phyloP scores from a whole-genome alignment of 2,888 invertebrate genomes.

The Elmis aenea region DNA sequence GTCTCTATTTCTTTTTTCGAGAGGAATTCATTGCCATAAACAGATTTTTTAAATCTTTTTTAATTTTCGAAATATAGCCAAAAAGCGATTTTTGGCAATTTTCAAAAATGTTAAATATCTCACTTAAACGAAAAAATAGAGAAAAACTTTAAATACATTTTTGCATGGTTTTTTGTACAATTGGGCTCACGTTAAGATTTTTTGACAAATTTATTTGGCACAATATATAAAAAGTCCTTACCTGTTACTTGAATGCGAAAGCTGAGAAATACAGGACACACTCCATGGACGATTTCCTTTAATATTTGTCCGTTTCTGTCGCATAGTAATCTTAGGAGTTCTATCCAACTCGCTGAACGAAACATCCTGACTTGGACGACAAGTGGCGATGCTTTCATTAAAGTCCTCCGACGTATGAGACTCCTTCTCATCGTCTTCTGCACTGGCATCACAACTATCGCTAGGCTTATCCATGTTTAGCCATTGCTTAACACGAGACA shows the following conservation, averaged over 20 bases:
- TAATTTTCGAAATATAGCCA: too few relatives aligned
- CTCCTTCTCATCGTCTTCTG: conserved; percentile 77
- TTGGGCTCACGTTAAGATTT: too few relatives aligned
- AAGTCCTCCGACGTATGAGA: conserved; percentile 74
- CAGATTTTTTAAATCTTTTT: too few relatives aligned
- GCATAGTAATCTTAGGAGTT: conserved; percentile 55
- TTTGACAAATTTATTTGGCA: too few relatives aligned
- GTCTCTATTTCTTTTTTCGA: too few relatives aligned
- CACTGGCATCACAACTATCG: conserved; percentile 83
- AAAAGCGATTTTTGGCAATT: too few relatives aligned
- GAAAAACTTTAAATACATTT: too few relatives aligned
- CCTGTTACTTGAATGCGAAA: conserved; percentile 47
- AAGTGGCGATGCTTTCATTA: conserved; percentile 68
- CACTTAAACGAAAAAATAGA: too few relatives aligned
- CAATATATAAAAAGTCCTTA: too few relatives aligned
- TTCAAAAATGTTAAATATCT: too few relatives aligned
- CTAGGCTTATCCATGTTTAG: conserved; percentile 59
- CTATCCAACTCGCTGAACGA: conserved; percentile 8
- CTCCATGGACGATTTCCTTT: conserved; percentile 73
- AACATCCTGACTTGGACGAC: conserved; percentile 44
- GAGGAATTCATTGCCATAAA: too few relatives aligned
- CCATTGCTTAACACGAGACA: conserved; percentile 68
- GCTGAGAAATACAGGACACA: conserved; percentile 78
- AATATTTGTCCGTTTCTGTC: conserved; percentile 56
- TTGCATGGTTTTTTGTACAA: too few relatives aligned